Base-by-base conservation (phyloP, 1,140 invertebrate species). In the Octopus bimaculoides region DNA sequence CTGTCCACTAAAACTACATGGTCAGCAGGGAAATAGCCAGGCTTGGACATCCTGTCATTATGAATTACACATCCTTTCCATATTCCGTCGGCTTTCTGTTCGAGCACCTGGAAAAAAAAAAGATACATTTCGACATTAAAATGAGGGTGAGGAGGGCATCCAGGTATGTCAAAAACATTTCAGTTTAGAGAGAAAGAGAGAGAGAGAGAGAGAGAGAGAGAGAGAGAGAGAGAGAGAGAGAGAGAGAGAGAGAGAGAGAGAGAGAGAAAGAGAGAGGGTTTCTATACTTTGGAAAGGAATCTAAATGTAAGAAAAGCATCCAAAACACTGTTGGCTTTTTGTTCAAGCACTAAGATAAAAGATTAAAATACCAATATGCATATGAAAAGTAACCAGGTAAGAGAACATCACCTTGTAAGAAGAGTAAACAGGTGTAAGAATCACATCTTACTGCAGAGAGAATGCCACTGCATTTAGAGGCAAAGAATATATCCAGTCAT, bases 21-120 rank as follows among this genome's bases (percentile, higher is more conserved):
- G n/a, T 89, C 86, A 14, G 89, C 84, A 8, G 90, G 89, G 81
- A 91, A 91, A 81, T 88, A 89, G 66, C 90, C 90, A 52, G 87
- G 84, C 77, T 87, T 86, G 17, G 89, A 87, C 79, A 87, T 88
- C 52, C 88, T 83, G 10, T 84, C 85, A 26, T 89, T 86, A n/a
- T 87, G 84, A 78, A 89, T 84, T 41, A 91, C 85, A 78, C 86
- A 88, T 8, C 90, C 90, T 55, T 87, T 87, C 90, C 90, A 91
- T 73, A 87, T 81, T 4, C 89, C 89, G 83, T 89, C 86, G 52
- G 87, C 82, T 41, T 87, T 82, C 83, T 90, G 90, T 78, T 90
- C 89, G 77, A 91, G 75, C 2, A 91, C 89, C 90, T 91, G 78
- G 54, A 71, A 71, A 71, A 71, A 10, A 61, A 9, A 61, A 9